Evolutionary conservation across 2,113 vertebrate genomes (phyloP), one percentile per base, ranked within the genome.

Genomic region (Tragelaphus scriptus): DNA sequence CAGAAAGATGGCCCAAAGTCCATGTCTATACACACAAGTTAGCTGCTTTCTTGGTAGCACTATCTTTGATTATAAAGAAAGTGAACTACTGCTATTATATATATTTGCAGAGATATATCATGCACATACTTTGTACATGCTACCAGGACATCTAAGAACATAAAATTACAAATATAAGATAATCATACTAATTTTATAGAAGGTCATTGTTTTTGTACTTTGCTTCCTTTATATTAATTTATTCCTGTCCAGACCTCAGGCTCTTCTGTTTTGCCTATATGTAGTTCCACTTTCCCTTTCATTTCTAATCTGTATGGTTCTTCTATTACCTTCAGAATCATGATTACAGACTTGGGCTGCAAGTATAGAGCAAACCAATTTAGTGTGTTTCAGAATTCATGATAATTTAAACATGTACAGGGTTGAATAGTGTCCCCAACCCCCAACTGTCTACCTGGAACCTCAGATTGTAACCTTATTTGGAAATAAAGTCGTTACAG

Each of bases 51-150:
- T 97, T 95, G 61, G 68, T 93, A 91, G 61, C 14, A 68, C 75
- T 90, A 85, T 90, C 88, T 94, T 92, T 95, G 95, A 90, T 94
- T 94, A 93, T 40, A 94, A 93, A 85, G 49, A 98, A 97, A 90
- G 15, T 71, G 32, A 86, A 80, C 47, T 79, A 91, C n/a, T 87
- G 21, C 79, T 86, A 63, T 82, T 44, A 12, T 80, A 40, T 49
- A 36, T 65, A 94, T 86, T 94, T 68, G 36, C 19, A 81, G 59
- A 86, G n/a, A 91, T 59, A 61, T 30, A 30, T 56, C 23, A 90
- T 87, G 14, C 17, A 85, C 15, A 17, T 36, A 65, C n/a, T n/a
- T n/a, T 26, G 7, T 44, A n/a, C 21, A 26, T 32, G 49, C 6
- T 84, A 32, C 21, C 17, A 90, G 36, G 28, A 3, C 6, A 85